Evolutionary conservation across 1,140 invertebrate species (phyloP).

Genomic region (Zaprionus inermis): DNA sequence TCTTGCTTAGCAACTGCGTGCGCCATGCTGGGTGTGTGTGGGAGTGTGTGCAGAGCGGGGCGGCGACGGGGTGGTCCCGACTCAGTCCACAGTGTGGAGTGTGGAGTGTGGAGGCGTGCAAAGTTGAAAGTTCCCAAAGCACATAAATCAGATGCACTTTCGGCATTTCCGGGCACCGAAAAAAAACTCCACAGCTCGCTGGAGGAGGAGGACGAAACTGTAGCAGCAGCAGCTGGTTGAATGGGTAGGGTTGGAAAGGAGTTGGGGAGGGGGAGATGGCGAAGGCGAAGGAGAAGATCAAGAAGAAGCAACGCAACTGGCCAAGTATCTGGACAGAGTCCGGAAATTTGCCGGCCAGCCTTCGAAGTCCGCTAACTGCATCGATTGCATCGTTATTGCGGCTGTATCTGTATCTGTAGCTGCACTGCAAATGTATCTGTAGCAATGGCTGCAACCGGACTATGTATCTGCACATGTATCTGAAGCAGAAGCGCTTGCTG

Average conservation of each 20-base stretch:
- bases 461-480: not conserved
- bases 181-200: constrained; percentile 33
- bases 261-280: no score
- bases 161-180: constrained; percentile 63
- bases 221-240: not conserved
- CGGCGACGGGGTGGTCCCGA: not conserved
- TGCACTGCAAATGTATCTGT: not conserved
- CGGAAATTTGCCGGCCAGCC: constrained; percentile 65
- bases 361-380: constrained; percentile 30
- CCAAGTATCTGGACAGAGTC: constrained; percentile 42
- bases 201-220: not conserved
- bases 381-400: constrained; percentile 69
- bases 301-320: constrained; percentile 22
- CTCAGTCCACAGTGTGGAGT: constrained; percentile 24
- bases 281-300: no score
- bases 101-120: constrained; percentile 36
- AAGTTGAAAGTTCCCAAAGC: constrained; percentile 76
- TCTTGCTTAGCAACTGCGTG: constrained; percentile 39
- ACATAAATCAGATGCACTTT: constrained; percentile 82
- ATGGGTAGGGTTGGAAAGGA: no score
- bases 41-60: constrained; percentile 14
- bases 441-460: no score
- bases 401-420: constrained; percentile 7
- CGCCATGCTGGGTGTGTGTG: constrained; percentile 33
- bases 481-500: not conserved